phyloP scores from a whole-genome alignment of 1,140 invertebrate species.

The Drosophila ananassae region DNA sequence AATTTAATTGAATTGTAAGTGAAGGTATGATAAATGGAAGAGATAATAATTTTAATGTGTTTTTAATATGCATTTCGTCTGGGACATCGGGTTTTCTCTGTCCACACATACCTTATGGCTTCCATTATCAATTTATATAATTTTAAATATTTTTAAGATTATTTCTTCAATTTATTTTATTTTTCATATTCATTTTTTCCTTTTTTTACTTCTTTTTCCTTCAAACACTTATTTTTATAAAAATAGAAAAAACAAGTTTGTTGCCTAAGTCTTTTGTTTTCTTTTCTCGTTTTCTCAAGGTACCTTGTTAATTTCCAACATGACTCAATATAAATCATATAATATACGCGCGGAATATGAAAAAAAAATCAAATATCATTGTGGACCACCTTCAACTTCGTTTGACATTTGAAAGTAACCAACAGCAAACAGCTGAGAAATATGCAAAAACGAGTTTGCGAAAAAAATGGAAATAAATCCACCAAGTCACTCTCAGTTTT shows the following conservation, averaged over 20 bases:
- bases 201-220: neutral
- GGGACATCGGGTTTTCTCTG: neutral
- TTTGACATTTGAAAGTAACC: constrained; percentile 80
- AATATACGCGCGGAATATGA: constrained; percentile 18
- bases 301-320: constrained; percentile 50
- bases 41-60: constrained; percentile 27
- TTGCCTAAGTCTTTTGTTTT: constrained; percentile 70
- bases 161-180: neutral
- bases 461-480: constrained; percentile 45
- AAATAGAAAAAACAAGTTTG: constrained; percentile 63
- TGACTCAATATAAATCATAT: constrained; percentile 78
- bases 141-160: neutral
- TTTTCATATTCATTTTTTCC: neutral
- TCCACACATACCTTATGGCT: neutral
- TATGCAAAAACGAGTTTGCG: constrained; percentile 76
- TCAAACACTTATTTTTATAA: constrained; percentile 13
- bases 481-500: constrained; percentile 73
- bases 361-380: constrained; percentile 58
- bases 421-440: constrained; percentile 54
- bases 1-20: constrained; percentile 69
- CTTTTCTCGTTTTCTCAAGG: constrained; percentile 31
- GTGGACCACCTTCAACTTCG: constrained; percentile 77
- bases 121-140: neutral
- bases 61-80: constrained; percentile 33
- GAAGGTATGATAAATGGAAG: constrained; percentile 43